Evolutionary conservation across 2,888 invertebrate genomes (phyloP).

Genomic region (Ophonus ardosiacus): DNA sequence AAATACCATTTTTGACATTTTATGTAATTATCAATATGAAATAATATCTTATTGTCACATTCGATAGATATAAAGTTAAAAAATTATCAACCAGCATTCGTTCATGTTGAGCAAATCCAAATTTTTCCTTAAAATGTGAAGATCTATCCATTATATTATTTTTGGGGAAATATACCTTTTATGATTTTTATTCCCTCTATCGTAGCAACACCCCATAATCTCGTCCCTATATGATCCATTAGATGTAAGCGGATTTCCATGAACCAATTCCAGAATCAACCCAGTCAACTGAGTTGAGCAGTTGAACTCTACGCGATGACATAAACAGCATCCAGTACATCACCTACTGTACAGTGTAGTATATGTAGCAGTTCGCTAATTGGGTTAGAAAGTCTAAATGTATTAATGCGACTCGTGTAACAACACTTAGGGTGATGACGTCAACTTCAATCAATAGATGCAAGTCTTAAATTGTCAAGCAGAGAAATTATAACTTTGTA

Average conservation of each 20-base stretch:
- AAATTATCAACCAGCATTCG: no score
- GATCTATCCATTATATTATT: no score
- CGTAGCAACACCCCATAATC: background rate
- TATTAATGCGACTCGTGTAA: constrained; percentile 46
- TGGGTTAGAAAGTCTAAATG: constrained; percentile 54
- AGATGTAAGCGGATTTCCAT: constrained; percentile 42
- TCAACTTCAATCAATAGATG: background rate
- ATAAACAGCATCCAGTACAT: background rate
- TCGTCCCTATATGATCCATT: constrained; percentile 1
- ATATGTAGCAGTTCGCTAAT: constrained; percentile 45
- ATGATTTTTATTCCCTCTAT: background rate
- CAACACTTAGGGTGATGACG: constrained; percentile 11
- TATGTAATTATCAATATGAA: no score
- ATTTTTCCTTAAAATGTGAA: no score
- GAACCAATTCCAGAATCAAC: constrained; percentile 27
- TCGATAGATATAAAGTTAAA: no score
- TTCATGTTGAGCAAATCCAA: no score
- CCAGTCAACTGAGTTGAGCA: background rate
- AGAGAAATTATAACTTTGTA: background rate
- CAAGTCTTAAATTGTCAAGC: background rate
- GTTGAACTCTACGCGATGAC: background rate
- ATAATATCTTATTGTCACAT: no score
- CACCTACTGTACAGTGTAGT: constrained; percentile 2
- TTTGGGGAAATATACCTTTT: no score
- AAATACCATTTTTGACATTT: no score